Conservation (phyloP, 2,113 vertebrate genomes). For the Lathamus discolor region DNA sequence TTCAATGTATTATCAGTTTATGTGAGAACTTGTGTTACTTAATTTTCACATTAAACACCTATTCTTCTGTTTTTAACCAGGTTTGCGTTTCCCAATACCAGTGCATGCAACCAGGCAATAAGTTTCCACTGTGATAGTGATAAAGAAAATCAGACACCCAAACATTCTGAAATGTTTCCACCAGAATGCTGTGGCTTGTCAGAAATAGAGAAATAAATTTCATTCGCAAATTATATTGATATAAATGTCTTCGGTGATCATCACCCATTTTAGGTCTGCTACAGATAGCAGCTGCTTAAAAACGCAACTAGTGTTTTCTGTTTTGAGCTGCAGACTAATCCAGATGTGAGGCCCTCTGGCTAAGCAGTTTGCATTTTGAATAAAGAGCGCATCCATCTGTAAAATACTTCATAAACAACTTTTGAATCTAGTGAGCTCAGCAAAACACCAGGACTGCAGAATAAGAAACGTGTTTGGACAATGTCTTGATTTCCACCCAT, state of each 20-base stretch:
- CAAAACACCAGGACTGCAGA: not conserved
- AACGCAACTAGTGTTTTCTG: slow-evolving; percentile 7
- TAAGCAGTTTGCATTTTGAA: slow-evolving; percentile 19
- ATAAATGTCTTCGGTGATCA: not conserved
- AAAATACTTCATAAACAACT: slow-evolving; percentile 34
- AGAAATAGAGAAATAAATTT: slow-evolving; percentile 26
- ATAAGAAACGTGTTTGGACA: not conserved
- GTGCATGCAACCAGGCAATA: slow-evolving; percentile 28
- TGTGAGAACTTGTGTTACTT: not conserved
- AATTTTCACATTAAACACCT: slow-evolving; percentile 16
- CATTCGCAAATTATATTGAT: not conserved
- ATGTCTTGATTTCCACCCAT: not conserved
- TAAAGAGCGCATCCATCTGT: slow-evolving; percentile 7
- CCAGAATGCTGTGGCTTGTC: not conserved
- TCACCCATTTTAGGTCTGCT: not conserved
- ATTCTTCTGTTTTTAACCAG: not conserved
- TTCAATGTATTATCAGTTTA: not conserved
- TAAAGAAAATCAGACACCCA: slow-evolving; percentile 30
- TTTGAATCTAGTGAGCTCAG: not conserved
- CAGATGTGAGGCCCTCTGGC: slow-evolving; percentile 63
- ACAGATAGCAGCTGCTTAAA: slow-evolving; percentile 17
- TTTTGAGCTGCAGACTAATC: not conserved
- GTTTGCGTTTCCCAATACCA: slow-evolving; percentile 9
- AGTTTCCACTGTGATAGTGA: slow-evolving; percentile 19
- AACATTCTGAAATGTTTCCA: slow-evolving; percentile 32